Conservation (phyloP, 2,888 invertebrate species). For the Drosophila borealis region DNA sequence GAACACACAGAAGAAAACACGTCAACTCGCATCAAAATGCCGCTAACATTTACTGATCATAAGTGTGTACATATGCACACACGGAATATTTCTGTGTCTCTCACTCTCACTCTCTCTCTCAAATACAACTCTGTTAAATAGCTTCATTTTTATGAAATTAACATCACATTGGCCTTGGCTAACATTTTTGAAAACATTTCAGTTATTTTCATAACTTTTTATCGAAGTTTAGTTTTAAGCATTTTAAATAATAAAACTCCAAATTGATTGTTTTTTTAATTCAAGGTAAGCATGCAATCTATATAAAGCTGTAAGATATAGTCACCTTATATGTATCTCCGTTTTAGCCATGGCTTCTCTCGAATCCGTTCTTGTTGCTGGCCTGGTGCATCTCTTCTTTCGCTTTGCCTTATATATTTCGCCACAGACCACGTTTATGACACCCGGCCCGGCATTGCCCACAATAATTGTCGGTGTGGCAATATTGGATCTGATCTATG, state of each 20-base stretch:
- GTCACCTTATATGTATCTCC: no score
- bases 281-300: not conserved
- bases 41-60: no score
- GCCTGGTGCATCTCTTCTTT: slow-evolving; percentile 22
- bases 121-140: no score
- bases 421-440: not conserved
- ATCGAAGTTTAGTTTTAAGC: not conserved
- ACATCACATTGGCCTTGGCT: slow-evolving; percentile 1
- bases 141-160: not conserved
- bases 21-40: no score
- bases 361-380: slow-evolving; percentile 15
- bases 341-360: slow-evolving; percentile 18
- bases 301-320: not conserved
- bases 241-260: not conserved
- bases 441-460: slow-evolving; percentile 8
- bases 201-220: not conserved
- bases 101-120: no score
- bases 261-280: not conserved
- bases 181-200: not conserved
- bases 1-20: no score
- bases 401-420: slow-evolving; percentile 2
- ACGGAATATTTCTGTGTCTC: no score
- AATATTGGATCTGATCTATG: slow-evolving; percentile 35
- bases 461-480: slow-evolving; percentile 14
- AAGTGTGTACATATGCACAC: no score